These are phyloP conservation scores for Coluber constrictor DNA, from an alignment of 2,797 vertebrate species.

Conservation along the genomic window DNA sequence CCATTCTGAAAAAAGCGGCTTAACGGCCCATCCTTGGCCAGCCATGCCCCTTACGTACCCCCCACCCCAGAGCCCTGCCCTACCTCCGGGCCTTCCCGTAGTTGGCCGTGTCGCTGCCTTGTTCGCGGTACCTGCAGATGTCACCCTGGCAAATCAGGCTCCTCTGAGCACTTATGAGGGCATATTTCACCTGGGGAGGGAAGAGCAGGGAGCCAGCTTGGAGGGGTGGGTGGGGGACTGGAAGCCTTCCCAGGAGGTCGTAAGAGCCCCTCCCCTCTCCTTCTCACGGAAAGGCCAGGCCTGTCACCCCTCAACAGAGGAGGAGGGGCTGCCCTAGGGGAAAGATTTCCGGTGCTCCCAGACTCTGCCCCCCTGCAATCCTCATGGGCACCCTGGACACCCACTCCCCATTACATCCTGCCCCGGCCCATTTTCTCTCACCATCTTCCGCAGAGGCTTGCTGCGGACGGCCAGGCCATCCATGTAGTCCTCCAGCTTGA, in stretches of 20 bases:
- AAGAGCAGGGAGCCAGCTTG: background rate
- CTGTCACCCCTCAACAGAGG: background rate
- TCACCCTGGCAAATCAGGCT: conserved; percentile 98
- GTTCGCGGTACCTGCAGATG: conserved; percentile 93
- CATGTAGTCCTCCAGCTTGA: conserved; percentile 95
- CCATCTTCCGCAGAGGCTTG: conserved; percentile 90
- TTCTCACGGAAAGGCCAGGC: background rate
- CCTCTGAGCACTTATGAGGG: conserved; percentile 94
- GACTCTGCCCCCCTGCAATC: too few relatives aligned
- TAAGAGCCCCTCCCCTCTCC: background rate
- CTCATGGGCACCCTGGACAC: too few relatives aligned
- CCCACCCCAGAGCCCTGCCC: background rate
- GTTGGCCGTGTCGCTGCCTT: conserved; percentile 91
- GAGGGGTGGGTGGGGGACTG: too few relatives aligned
- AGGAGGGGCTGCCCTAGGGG: background rate
- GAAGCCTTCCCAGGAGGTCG: background rate
- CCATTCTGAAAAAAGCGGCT: too few relatives aligned
- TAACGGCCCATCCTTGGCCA: too few relatives aligned
- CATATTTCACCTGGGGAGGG: conserved; percentile 89
- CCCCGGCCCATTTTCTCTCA: conserved; percentile 52
- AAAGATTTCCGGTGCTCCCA: background rate
- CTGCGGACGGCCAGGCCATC: conserved; percentile 93
- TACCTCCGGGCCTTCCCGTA: conserved; percentile 98
- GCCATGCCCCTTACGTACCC: background rate
- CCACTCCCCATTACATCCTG: accelerated